These are phyloP conservation scores for Steinernema feltiae DNA, from an alignment of 1,140 invertebrate genomes.

Conservation along the genomic window DNA sequence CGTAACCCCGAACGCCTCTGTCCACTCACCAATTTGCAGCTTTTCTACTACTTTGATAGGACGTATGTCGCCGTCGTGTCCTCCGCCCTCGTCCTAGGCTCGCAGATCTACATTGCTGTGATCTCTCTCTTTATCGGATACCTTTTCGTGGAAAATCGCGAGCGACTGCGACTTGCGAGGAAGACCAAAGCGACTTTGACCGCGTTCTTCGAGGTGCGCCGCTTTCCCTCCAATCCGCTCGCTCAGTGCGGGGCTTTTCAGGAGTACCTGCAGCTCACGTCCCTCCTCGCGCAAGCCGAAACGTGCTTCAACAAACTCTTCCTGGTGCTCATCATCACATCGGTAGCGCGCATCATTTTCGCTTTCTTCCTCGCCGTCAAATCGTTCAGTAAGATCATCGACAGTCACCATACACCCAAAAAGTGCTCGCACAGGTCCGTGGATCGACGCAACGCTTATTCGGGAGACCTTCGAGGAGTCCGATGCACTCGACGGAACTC, in stretches of 20 bases:
- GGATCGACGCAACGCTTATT: not conserved
- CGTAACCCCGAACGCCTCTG: not conserved
- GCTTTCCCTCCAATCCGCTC: not conserved
- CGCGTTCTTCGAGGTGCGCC: not conserved
- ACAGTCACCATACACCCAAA: not conserved
- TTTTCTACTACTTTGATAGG: not conserved
- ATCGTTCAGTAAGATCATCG: not conserved
- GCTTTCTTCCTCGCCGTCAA: not conserved
- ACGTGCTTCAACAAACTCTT: not conserved
- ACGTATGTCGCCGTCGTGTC: not conserved
- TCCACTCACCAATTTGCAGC: not conserved
- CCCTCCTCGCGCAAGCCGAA: not conserved
- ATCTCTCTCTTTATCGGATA: not conserved
- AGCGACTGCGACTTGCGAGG: not conserved
- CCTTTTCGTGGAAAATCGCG: not conserved
- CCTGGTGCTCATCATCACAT: not conserved
- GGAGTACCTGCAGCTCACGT: not conserved
- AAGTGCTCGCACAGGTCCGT: not conserved
- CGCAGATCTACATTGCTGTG: not conserved
- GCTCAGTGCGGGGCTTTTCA: not conserved
- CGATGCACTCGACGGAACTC: not conserved
- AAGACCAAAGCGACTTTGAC: not conserved
- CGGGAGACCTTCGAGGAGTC: not conserved
- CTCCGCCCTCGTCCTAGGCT: not conserved
- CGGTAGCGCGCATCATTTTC: not conserved